Evolutionary conservation across 2,113 vertebrate genomes (phyloP), one percentile per base, ranked within the genome.

Genomic region (Pelobates fuscus): DNA sequence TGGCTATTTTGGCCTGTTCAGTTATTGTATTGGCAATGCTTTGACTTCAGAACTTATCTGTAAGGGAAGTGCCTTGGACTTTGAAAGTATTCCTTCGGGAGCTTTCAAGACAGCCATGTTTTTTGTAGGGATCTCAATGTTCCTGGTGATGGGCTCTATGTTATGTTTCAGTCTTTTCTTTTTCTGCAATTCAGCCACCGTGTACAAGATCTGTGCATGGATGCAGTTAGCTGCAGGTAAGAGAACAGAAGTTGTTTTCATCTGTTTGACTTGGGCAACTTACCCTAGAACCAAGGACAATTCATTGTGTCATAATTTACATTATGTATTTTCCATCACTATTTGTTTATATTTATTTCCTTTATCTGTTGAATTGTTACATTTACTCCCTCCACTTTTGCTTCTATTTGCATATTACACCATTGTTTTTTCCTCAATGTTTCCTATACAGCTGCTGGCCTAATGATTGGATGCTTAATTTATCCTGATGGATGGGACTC

Each of bases 71-170:
- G 93, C 95, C 0, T 88, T 99, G 76, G 96, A 99, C 80, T 99
- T 98, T 70, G 90, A 93, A 68, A 95, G 95, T 80, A 97, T 99
- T 82, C 97, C 97, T 1, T 98, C 97, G 5, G 94, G 96, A 1
- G 97, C 96, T 49, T 99, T 98, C 84, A 99, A 98, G 85, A 98
- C 97, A 0, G 95, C 96, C 76, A 98, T 98, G 96, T 98, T 99
- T 89, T 99, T 99, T 54, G 92, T 99, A 23, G 96, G 96, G 44
- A 84, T 98, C 82, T 94, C 94, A 81, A 95, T 94, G 90, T 92
- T 98, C 81, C 91, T 99, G 82, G 92, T 98, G 81, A 93, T 98
- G 52, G 96, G 91, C 71, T 92, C 95, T 84, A 97, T 98, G 84
- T 87, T 97, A 77, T 95, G 94, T 80, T 97, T 98, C 88, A 93